Evolutionary conservation across 2,797 vertebrate genomes (phyloP).

Genomic region (Sorex maritimensis): DNA sequence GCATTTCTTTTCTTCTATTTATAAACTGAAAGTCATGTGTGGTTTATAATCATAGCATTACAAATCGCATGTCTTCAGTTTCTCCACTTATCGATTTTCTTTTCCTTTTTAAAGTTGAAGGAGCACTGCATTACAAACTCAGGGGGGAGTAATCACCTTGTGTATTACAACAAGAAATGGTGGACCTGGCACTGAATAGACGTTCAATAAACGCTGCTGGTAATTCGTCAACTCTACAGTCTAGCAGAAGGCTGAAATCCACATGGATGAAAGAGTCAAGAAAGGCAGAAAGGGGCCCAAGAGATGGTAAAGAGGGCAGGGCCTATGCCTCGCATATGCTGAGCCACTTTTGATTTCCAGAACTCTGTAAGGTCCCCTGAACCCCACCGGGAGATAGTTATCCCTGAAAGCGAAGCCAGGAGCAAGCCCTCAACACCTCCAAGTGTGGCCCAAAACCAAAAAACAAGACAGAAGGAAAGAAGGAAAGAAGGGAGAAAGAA

Average conservation of each 20-base stretch:
- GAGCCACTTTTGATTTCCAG: no score
- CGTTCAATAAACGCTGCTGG: not conserved
- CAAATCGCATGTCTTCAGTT: not conserved
- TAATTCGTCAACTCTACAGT: conserved; percentile 42
- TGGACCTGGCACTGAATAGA: not conserved
- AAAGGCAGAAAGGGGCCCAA: no score
- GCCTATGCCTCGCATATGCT: no score
- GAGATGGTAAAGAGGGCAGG: no score
- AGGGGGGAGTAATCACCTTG: not conserved
- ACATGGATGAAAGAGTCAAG: not conserved
- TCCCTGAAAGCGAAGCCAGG: no score
- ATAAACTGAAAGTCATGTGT: conserved; percentile 17
- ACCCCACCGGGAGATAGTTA: no score
- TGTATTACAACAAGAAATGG: not conserved
- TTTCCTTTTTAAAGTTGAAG: not conserved
- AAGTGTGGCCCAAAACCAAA: no score
- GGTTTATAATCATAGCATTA: not conserved
- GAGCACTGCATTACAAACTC: not conserved
- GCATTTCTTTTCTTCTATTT: conserved; percentile 37
- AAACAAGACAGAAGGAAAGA: no score
- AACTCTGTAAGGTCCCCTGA: no score
- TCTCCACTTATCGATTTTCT: conserved; percentile 54
- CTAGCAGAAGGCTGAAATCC: not conserved
- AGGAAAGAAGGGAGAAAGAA: no score
- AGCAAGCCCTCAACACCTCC: no score